Base-by-base conservation (phyloP, 2,113 vertebrate species). In the Hippocampus barbouri region DNA sequence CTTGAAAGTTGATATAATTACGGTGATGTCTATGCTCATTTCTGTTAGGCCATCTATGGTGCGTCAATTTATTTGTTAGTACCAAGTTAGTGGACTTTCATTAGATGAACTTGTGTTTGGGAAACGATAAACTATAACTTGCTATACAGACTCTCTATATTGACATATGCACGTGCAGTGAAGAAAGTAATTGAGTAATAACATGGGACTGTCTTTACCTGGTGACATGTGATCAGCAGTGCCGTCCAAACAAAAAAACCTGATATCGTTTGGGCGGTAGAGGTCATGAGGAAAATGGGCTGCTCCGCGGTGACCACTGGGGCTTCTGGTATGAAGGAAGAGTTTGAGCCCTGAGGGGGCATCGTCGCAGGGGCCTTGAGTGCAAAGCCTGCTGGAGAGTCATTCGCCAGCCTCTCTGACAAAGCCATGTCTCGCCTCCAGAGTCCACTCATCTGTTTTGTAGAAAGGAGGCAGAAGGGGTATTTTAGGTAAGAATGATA, bases 231-330 rank as follows among this genome's bases (percentile, higher is more conserved):
- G 89, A 98, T 92, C 41, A 98, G 94, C 77, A 98, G 92, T 63
- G 96, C 97, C 0, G 95, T 97, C 97, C 97, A 98, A 21, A 97
- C 96, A 70, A 98, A 98, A 87, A 97, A 94, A 16, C 96, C 96
- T 1, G 96, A 98, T 87, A 97, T 93, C 49, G 93, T 94, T 83
- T 97, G 96, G 54, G 96, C 95, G 1, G 95, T 94, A 0, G 94
- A 93, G 38, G 95, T 98, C 96, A 98, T 97, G 77, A 98, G 95
- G 82, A 98, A 98, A 86, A 96, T 83, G 0, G 95, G 95, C 80
- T 95, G 90, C 47, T 95, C 94, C 69, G 93, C 85, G 66, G 90
- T 92, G 0, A 94, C 93, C 78, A 94, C 87, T 25, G 92, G 93
- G 43, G 93, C 89, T 56, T 94, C 94, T 0, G 94, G 93, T 54